Evolutionary conservation across 2,888 invertebrate genomes (phyloP).

Genomic region (Zygothrica quintamaculata): DNA sequence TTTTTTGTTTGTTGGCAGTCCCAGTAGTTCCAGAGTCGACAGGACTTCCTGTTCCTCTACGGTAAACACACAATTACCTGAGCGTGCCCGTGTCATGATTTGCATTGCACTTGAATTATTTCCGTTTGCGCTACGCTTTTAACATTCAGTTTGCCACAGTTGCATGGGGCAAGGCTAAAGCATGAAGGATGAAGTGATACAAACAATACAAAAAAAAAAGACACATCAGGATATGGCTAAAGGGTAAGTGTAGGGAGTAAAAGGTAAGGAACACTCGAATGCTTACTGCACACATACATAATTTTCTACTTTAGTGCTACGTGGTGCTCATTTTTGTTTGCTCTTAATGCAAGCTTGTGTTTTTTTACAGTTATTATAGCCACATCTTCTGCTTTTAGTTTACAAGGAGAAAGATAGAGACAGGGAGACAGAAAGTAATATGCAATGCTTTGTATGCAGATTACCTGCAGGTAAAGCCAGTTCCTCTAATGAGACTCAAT

Average conservation of each 20-base stretch:
- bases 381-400: conserved; percentile 47
- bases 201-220: too few relatives aligned
- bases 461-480: conserved; percentile 53
- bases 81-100: conserved; percentile 71
- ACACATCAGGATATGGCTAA: too few relatives aligned
- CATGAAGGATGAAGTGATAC: too few relatives aligned
- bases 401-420: too few relatives aligned
- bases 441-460: conserved; percentile 64
- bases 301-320: conserved; percentile 62
- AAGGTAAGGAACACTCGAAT: conserved; percentile 6
- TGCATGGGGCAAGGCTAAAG: background rate
- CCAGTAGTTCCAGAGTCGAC: too few relatives aligned
- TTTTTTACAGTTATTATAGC: conserved; percentile 48
- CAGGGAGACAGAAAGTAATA: too few relatives aligned
- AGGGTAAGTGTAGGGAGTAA: background rate
- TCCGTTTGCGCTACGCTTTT: conserved; percentile 61
- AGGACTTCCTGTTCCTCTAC: conserved; percentile 55
- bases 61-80: conserved; percentile 76
- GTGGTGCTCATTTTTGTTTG: conserved; percentile 74
- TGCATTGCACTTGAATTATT: conserved; percentile 79
- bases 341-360: conserved; percentile 62
- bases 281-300: conserved; percentile 68
- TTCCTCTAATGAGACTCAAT: conserved; percentile 62
- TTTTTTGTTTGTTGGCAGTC: too few relatives aligned
- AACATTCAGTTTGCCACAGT: conserved; percentile 14